These are phyloP conservation scores for Ridgeia piscesae DNA, from an alignment of 1,140 invertebrate genomes.

Conservation along the genomic window DNA sequence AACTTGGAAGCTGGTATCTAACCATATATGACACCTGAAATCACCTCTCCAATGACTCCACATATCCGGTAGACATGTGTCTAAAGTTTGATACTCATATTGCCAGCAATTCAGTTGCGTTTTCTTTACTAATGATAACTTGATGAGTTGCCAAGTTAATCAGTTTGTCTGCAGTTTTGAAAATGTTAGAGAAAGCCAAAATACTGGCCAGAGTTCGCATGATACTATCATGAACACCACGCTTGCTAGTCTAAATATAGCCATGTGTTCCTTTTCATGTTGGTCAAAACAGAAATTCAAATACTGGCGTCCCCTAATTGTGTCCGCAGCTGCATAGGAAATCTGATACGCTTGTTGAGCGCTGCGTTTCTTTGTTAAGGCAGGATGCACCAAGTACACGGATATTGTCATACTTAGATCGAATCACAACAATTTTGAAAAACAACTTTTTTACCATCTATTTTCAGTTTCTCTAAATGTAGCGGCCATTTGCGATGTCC, in stretches of 20 bases:
- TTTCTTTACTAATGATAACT: too few relatives aligned
- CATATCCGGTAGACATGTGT: too few relatives aligned
- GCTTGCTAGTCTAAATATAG: too few relatives aligned
- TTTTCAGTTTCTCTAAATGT: neutral
- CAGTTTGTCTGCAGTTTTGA: neutral
- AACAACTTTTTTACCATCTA: neutral
- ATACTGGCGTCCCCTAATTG: neutral
- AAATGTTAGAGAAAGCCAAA: neutral
- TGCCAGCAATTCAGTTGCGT: neutral
- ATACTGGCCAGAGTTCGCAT: neutral
- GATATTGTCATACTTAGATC: neutral
- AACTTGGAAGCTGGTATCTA: too few relatives aligned
- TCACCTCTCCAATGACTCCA: too few relatives aligned
- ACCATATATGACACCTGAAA: too few relatives aligned
- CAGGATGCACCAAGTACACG: neutral
- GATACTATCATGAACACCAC: neutral
- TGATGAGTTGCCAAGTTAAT: too few relatives aligned
- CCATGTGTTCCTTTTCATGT: neutral
- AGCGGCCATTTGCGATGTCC: neutral
- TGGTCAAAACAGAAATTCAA: neutral
- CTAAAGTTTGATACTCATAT: neutral
- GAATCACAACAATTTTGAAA: neutral
- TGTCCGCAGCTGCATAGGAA: neutral
- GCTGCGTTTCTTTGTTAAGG: neutral
- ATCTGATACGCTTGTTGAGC: neutral